Conservation (phyloP, 2,888 invertebrate species). For the Ectemnius lituratus region DNA sequence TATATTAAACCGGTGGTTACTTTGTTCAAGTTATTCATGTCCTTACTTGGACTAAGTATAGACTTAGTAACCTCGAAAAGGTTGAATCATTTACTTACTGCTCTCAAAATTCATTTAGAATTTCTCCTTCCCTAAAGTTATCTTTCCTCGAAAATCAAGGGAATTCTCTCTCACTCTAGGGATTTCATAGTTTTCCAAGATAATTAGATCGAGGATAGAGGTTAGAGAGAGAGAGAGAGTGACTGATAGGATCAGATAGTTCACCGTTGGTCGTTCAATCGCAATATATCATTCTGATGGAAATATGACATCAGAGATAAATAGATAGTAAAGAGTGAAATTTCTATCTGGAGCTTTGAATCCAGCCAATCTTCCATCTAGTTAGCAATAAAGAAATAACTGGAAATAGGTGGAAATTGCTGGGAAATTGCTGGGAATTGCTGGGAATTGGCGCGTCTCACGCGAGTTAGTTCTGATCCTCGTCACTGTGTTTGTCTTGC, state of each 20-base stretch:
- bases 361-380: neutral
- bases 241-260: too few relatives aligned
- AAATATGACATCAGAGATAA: neutral
- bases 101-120: neutral
- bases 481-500: neutral
- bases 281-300: neutral
- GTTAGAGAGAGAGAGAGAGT: too few relatives aligned
- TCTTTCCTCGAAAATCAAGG: neutral
- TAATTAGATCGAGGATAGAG: too few relatives aligned
- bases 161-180: neutral
- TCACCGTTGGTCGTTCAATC: neutral
- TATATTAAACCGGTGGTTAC: slow-evolving; percentile 12
- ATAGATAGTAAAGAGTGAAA: neutral
- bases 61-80: neutral
- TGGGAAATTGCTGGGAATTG: neutral
- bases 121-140: neutral
- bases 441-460: neutral
- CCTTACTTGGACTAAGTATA: neutral
- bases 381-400: neutral
- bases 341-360: neutral
- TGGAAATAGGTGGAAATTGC: neutral
- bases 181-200: too few relatives aligned
- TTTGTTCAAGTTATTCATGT: neutral
- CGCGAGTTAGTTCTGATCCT: neutral
- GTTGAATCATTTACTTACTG: neutral